Evolutionary conservation across 2,888 invertebrate genomes (phyloP), one percentile per base, ranked within the genome.

Genomic region (Mythimna impura): DNA sequence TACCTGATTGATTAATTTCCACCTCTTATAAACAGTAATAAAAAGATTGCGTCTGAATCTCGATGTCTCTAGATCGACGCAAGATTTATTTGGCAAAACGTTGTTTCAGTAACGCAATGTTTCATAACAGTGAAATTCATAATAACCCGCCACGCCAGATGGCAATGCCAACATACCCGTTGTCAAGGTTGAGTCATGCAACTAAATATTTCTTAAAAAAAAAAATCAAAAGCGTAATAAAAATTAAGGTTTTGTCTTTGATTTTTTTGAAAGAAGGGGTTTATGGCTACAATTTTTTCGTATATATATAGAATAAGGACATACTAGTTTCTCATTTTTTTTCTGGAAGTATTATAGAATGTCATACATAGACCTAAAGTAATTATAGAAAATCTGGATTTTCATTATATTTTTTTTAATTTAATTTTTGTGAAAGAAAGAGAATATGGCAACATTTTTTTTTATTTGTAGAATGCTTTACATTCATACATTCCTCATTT

Each of bases 91-190:
- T 87, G 79, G 91, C 91, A 91, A 92, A 87, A 87, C 86, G 83
- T 89, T 25, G 88, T 90, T 90, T 90, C 89, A 86, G 87, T 88
- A 91, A 91, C 89, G 89, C 89, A 91, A 90, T 81, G 86, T 92
- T 92, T 92, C 92, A 91, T 92, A 92, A 92, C 89, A 87, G 92
- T 91, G 91, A 92, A 92, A 92, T 91, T 92, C 90, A 89, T 92
- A 91, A 91, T 89, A 89, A 85, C 81, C 65, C 43, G 76, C 75
- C 52, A 74, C 79, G 80, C 78, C 86, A 87, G 88, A 88, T 90
- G 87, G 91, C 91, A 92, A 92, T 92, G 92, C 90, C 91, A 90
- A 84, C 71, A 81, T 76, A 80, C 84, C 82, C 85, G 84, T 87
- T 80, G 87, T 88, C 91, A 92, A 92, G 91, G 92, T 80, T 85